phyloP scores from a whole-genome alignment of 1,140 invertebrate species.

The Pentalonia nigronervosa region DNA sequence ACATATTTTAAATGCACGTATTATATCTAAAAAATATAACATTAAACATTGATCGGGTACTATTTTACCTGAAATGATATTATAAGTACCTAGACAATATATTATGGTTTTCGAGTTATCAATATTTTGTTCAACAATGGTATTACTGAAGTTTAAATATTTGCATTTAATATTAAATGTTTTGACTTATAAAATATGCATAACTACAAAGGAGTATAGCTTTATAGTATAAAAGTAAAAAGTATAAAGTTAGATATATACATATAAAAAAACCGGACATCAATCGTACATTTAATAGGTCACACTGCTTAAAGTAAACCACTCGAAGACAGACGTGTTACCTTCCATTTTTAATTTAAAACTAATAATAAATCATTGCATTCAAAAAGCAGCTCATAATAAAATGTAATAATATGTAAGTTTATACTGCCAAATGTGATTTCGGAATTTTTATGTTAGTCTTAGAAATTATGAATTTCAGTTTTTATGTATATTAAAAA shows the following conservation, averaged over 20 bases:
- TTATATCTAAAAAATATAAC: background rate
- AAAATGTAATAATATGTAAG: background rate
- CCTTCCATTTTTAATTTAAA: background rate
- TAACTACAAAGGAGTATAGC: background rate
- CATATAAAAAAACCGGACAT: constrained; percentile 20
- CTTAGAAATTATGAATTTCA: background rate
- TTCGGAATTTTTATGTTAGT: background rate
- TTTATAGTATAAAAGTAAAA: background rate
- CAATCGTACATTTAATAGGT: background rate
- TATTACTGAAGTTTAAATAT: background rate
- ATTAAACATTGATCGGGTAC: background rate
- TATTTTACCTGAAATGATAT: no score
- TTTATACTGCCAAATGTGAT: background rate
- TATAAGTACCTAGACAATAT: no score
- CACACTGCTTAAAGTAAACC: background rate
- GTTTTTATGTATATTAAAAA: background rate
- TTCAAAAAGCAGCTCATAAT: background rate
- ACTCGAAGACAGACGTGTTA: background rate
- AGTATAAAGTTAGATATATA: background rate
- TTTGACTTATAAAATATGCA: background rate
- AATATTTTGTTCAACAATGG: background rate
- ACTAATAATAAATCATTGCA: background rate
- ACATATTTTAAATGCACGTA: background rate
- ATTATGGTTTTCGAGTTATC: no score
- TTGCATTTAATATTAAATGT: background rate